Evolutionary conservation across 2,113 vertebrate species (phyloP).

Genomic region (Pycnonotus jocosus): DNA sequence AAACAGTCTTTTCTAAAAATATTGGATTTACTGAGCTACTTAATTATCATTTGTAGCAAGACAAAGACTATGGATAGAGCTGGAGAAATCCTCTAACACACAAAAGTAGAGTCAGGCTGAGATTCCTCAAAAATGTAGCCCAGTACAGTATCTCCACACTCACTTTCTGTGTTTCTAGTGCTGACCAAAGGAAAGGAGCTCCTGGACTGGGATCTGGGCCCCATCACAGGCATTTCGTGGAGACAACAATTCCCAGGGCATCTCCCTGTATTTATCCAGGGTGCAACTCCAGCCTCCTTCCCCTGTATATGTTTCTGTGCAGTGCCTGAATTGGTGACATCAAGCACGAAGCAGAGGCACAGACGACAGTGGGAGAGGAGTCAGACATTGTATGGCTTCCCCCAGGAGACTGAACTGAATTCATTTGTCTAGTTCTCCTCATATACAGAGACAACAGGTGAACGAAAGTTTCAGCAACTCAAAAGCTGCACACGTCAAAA

Average conservation of each 20-base stretch:
- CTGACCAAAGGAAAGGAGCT: neutral
- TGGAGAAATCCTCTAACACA: neutral
- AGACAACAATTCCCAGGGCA: accelerated
- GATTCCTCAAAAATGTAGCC: neutral
- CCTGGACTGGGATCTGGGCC: neutral
- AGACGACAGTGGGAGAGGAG: neutral
- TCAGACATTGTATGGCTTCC: neutral
- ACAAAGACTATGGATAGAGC: neutral
- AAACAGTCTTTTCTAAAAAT: neutral
- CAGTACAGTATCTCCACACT: neutral
- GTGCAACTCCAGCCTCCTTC: neutral
- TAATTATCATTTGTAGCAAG: neutral
- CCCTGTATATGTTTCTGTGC: accelerated
- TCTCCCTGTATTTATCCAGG: accelerated
- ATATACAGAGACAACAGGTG: neutral
- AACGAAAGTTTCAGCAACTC: neutral
- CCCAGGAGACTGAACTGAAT: neutral
- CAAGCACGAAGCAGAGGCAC: accelerated
- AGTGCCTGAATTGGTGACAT: neutral
- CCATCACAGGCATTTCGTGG: too few species aligned
- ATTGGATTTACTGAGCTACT: neutral
- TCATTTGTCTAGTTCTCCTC: neutral
- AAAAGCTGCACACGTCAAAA: neutral
- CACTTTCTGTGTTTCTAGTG: neutral
- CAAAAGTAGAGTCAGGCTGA: neutral